Evolutionary conservation across 2,797 vertebrate species (phyloP).

Genomic region (Ispidina picta): DNA sequence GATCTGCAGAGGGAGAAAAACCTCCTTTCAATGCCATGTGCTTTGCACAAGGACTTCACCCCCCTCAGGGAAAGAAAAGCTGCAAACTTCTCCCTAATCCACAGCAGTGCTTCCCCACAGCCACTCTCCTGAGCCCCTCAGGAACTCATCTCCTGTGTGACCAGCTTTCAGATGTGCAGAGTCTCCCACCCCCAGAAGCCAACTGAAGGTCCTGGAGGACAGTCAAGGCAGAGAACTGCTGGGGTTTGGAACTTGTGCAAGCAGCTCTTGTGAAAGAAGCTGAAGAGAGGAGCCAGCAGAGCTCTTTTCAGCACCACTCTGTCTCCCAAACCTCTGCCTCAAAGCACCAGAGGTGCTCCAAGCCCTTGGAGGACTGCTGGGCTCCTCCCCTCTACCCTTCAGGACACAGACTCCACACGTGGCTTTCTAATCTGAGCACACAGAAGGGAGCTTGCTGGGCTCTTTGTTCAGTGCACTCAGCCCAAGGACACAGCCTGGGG

Average conservation of each 20-base stretch:
- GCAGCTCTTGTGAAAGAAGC: background rate
- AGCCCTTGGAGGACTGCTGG: fast-evolving
- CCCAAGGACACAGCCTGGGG: background rate
- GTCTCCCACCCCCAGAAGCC: background rate
- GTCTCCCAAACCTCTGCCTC: background rate
- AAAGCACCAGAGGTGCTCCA: background rate
- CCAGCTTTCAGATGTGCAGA: background rate
- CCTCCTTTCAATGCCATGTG: background rate
- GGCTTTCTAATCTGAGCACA: background rate
- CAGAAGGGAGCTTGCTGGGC: background rate
- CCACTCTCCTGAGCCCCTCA: background rate
- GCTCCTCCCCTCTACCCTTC: background rate
- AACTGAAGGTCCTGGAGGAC: background rate
- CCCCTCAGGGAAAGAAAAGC: fast-evolving
- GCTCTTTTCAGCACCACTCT: fast-evolving
- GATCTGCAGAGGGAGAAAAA: constrained; percentile 78
- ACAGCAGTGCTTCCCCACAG: background rate
- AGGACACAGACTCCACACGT: background rate
- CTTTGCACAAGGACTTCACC: background rate
- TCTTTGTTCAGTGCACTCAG: background rate
- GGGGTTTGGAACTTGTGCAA: fast-evolving
- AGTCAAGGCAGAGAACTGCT: background rate
- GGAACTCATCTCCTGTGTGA: fast-evolving
- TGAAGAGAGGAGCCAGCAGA: background rate
- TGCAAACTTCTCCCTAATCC: background rate